Percentiles rank a stretch among this genome's conserved stretches.
Evolutionary conservation across 2,113 vertebrate species (phyloP).

Genomic region (Pluvianellus socialis): DNA sequence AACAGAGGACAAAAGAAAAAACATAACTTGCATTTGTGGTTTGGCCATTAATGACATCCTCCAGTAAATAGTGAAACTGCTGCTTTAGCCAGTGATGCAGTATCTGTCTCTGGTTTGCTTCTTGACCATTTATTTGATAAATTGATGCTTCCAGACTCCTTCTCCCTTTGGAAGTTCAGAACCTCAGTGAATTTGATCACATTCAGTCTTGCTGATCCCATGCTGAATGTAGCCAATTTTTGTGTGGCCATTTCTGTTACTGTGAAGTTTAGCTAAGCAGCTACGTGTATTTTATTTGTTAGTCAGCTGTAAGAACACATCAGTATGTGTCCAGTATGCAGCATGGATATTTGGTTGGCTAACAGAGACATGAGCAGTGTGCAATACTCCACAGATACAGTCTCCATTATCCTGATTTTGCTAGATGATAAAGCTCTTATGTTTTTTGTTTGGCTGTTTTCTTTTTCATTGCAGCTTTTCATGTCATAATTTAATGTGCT

Average conservation of each 20-base stretch:
- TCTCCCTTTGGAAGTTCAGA: constrained; percentile 3
- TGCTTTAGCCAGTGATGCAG: not conserved
- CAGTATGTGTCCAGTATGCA: not conserved
- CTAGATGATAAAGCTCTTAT: not conserved
- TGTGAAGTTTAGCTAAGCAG: not conserved
- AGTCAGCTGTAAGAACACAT: not conserved
- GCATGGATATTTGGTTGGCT: not conserved
- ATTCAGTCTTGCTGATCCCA: not conserved
- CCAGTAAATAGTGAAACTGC: not conserved
- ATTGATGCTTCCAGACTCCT: not conserved
- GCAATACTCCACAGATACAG: not conserved
- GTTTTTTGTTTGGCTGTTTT: not conserved
- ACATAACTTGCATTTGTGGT: not conserved
- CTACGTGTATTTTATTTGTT: not conserved
- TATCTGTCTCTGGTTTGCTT: constrained; percentile 27
- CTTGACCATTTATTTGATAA: not conserved
- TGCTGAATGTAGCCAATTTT: not conserved
- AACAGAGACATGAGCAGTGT: not conserved
- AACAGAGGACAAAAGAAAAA: not conserved
- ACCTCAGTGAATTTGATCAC: not conserved
- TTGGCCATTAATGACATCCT: not conserved
- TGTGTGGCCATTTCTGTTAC: not conserved
- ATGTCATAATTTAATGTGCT: not conserved
- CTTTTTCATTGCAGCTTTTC: not conserved
- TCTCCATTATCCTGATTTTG: not conserved